Evolutionary conservation across 2,888 invertebrate genomes (phyloP).

Genomic region (Drosophila neoperkinsi): DNA sequence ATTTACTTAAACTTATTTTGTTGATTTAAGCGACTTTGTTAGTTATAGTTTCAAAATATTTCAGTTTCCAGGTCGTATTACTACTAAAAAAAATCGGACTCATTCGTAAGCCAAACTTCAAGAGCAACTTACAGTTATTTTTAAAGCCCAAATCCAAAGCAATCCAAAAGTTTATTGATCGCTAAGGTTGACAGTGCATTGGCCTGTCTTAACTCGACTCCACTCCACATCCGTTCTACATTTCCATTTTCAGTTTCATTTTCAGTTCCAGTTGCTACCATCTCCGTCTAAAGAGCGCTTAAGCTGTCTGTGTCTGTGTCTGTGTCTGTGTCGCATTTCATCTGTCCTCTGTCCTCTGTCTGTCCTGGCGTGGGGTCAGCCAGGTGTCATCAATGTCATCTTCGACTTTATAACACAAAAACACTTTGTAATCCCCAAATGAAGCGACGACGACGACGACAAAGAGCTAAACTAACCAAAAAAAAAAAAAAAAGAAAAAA

Average conservation of each 20-base stretch:
- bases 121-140: neutral
- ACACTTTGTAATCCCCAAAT: constrained; percentile 82
- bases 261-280: constrained; percentile 33
- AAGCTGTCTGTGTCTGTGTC: constrained; percentile 72
- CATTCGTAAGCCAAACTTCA: neutral
- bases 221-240: constrained; percentile 15
- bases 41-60: neutral
- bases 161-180: constrained; percentile 31
- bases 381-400: constrained; percentile 81
- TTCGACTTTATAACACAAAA: constrained; percentile 81
- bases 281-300: constrained; percentile 63
- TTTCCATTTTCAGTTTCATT: constrained; percentile 30
- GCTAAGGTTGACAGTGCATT: constrained; percentile 38
- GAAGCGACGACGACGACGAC: constrained; percentile 64
- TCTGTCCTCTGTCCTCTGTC: neutral
- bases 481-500: constrained; percentile 7
- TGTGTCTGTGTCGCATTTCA: constrained; percentile 5
- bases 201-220: constrained; percentile 22
- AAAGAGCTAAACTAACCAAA: constrained; percentile 13
- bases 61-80: neutral
- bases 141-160: constrained; percentile 11
- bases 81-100: neutral
- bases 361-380: constrained; percentile 61
- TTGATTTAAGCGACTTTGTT: neutral
- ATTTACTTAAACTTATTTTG: neutral